Evolutionary conservation across 1,140 invertebrate genomes (phyloP), one percentile per base, ranked within the genome.

Genomic region (Achatina immaculata): DNA sequence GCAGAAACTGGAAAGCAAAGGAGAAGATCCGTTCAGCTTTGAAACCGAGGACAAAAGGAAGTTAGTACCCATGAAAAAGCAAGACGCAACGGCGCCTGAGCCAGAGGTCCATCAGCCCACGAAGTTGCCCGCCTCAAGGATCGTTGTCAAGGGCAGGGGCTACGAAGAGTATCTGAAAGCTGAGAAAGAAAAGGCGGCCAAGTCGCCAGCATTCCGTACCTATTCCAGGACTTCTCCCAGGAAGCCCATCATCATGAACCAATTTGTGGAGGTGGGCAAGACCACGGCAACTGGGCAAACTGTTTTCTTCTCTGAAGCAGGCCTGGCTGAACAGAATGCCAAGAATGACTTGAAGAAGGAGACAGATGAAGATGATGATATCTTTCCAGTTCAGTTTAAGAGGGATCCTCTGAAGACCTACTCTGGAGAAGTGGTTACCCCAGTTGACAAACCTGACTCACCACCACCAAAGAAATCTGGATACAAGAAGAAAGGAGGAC

Each of bases 1-100:
- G 66, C 80, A 81, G 28, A 85, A 85, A 74, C 42, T 82, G 28
- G 79, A 78, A 84, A 83, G 65, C 78, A 75, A 84, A 58, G 80
- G 77, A 9, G 82, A 84, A 40, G 87, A 88, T 81, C 85, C 85
- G 21, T 88, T 88, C 48, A 84, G 85, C 62, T 88, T 88, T 84
- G 87, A 87, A 40, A 81, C 82, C 48, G 87, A 88, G 40, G 86
- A 86, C 40, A 82, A 81, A 66, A 83, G 81, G 42, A 80, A 83
- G 73, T 66, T 45, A 43, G 69, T 58, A 36, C 69, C 73, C 7
- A 78, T 73, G 24, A 78, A 81, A 71, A 80, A 82, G 34, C 73
- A 77, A 38, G 76, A 66, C 14, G 55, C 66, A 43, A 43, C 65
- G 21, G 45, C 38, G 55, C 74, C 58, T 28, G 45, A 51, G 45